Evolutionary conservation across 2,797 vertebrate genomes (phyloP).

Genomic region (Clamator glandarius): DNA sequence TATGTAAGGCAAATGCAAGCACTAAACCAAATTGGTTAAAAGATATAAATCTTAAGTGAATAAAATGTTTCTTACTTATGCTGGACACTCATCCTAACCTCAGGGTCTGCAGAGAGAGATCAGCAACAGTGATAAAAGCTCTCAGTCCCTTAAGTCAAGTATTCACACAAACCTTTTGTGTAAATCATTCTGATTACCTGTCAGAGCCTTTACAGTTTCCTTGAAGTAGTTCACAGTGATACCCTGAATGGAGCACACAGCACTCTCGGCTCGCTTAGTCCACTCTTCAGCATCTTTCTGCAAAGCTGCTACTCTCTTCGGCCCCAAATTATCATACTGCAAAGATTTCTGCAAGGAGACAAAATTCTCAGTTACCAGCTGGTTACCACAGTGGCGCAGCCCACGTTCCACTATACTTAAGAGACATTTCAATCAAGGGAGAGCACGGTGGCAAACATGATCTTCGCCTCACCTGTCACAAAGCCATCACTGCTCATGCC

Average conservation of each 20-base stretch:
- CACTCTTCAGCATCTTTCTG: constrained; percentile 90
- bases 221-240: constrained; percentile 95
- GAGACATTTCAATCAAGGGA: background rate
- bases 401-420: too few species aligned
- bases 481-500: background rate
- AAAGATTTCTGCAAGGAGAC: constrained; percentile 86
- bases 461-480: background rate
- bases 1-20: background rate
- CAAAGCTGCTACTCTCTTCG: constrained; percentile 86
- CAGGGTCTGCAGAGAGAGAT: background rate
- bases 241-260: constrained; percentile 91
- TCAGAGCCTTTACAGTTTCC: constrained; percentile 88
- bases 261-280: constrained; percentile 84
- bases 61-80: background rate
- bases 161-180: background rate
- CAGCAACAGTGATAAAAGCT: background rate
- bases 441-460: background rate
- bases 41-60: background rate
- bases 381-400: background rate
- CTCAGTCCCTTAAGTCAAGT: background rate
- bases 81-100: background rate
- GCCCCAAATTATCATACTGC: constrained; percentile 89
- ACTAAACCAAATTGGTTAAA: background rate
- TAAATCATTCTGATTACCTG: constrained; percentile 77
- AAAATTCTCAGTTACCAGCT: background rate